Evolutionary conservation across 2,888 invertebrate species (phyloP).

Genomic region (Pedicia rivosa): DNA sequence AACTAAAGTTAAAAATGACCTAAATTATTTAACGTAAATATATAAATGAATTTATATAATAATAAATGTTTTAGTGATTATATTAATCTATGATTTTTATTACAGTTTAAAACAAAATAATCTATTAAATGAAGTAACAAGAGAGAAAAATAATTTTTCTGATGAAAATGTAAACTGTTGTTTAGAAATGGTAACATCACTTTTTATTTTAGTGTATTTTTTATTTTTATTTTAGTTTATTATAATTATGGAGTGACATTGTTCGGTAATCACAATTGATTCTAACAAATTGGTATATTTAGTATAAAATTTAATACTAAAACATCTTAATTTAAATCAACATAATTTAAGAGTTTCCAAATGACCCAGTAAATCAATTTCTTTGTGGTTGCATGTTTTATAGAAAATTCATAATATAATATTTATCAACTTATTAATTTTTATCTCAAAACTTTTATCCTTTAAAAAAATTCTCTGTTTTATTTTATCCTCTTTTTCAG

Average conservation of each 20-base stretch:
- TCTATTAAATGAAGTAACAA: conserved; percentile 25
- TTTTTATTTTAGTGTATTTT: not conserved
- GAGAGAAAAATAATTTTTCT: conserved; percentile 24
- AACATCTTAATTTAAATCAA: no score
- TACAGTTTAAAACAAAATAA: conserved; percentile 26
- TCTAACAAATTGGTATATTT: no score
- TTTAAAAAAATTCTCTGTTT: no score
- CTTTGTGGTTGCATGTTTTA: no score
- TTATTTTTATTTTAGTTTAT: not conserved
- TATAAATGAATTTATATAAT: not conserved
- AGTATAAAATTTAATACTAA: no score
- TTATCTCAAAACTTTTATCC: no score
- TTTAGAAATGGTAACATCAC: conserved; percentile 22
- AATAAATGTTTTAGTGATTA: not conserved
- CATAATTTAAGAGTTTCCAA: no score
- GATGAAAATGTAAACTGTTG: conserved; percentile 22
- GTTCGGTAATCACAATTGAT: no score
- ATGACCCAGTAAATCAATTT: no score
- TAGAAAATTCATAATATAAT: no score
- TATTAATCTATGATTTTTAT: not conserved
- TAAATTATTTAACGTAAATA: conserved; percentile 25
- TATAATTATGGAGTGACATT: no score
- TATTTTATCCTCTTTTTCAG: conserved; percentile 14
- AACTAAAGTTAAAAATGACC: conserved; percentile 18
- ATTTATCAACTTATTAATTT: no score